A percentile compares a stretch with the other conserved stretches of the same genome.
phyloP scores from a whole-genome alignment of 2,113 vertebrate genomes.

The Motacilla alba region DNA sequence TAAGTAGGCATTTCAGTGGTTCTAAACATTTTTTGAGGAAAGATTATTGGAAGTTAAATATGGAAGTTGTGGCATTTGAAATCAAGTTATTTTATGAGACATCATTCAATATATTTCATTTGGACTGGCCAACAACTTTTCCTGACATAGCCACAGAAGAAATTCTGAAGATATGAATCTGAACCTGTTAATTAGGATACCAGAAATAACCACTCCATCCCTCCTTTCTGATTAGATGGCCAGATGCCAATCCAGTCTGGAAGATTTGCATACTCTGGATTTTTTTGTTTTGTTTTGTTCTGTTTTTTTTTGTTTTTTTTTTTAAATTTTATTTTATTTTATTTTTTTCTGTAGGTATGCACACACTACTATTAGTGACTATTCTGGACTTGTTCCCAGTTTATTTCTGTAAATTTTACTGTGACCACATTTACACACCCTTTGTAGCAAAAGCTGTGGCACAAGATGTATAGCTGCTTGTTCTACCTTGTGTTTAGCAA shows the following conservation, averaged over 20 bases:
- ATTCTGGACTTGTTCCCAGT: not conserved
- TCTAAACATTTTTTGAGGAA: slow-evolving; percentile 12
- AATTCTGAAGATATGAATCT: not conserved
- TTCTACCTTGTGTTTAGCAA: not conserved
- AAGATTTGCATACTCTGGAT: not conserved
- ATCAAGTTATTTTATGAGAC: not conserved
- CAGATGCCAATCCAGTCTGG: not conserved
- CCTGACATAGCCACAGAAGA: not conserved
- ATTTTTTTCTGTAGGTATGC: not conserved
- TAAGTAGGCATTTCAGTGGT: not conserved
- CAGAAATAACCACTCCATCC: not conserved
- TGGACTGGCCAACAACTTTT: not conserved
- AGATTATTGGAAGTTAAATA: not conserved
- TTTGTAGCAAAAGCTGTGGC: not conserved
- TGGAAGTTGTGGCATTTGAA: not conserved
- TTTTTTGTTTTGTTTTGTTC: not conserved
- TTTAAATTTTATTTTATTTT: too few species aligned
- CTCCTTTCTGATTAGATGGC: not conserved
- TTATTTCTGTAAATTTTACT: not conserved
- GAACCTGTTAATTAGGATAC: not conserved
- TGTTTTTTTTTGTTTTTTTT: too few species aligned
- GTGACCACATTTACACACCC: not conserved
- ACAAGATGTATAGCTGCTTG: not conserved
- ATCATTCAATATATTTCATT: not conserved
- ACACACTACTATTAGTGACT: not conserved